A percentile compares a stretch with the other conserved stretches of the same genome.
Conservation (phyloP, 2,113 vertebrate genomes). For the Stomatorhinus ivindoensis region DNA sequence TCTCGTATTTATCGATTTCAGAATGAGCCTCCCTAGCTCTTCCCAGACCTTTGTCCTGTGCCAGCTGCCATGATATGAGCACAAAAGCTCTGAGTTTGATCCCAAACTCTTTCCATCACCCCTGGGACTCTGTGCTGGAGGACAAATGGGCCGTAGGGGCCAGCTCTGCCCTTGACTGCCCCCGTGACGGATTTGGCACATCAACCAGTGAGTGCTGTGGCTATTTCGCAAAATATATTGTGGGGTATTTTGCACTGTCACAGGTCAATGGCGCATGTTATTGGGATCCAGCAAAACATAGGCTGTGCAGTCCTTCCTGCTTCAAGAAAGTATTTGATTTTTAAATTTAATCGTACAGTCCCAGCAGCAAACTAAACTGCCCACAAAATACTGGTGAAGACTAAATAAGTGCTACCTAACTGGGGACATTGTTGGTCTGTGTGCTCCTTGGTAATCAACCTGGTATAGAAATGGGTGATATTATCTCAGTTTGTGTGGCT, state of each 20-base stretch:
- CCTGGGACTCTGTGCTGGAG: background rate
- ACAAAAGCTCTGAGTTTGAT: background rate
- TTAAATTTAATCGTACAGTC: background rate
- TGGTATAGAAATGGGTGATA: background rate
- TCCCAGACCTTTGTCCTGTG: background rate
- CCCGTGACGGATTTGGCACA: conserved; percentile 35
- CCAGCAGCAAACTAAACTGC: background rate
- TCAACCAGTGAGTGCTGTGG: conserved; percentile 39
- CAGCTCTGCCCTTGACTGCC: conserved; percentile 27
- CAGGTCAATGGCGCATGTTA: conserved; percentile 40
- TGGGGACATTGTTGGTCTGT: background rate
- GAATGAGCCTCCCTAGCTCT: background rate
- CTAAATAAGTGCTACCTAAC: background rate
- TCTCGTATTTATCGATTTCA: background rate
- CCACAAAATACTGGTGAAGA: background rate
- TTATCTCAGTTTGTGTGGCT: background rate
- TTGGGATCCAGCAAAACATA: conserved; percentile 28
- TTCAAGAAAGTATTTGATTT: background rate
- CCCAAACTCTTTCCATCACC: background rate
- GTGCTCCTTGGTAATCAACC: background rate
- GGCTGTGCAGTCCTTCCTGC: background rate
- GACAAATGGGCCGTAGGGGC: conserved; percentile 27
- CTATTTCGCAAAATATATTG: conserved; percentile 35
- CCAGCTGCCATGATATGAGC: background rate
- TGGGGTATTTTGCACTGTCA: conserved; percentile 38